A percentile compares a stretch with the other conserved stretches of the same genome.
These are phyloP conservation scores for Hypena proboscidalis DNA, from an alignment of 2,888 invertebrate species.

Conservation along the genomic window DNA sequence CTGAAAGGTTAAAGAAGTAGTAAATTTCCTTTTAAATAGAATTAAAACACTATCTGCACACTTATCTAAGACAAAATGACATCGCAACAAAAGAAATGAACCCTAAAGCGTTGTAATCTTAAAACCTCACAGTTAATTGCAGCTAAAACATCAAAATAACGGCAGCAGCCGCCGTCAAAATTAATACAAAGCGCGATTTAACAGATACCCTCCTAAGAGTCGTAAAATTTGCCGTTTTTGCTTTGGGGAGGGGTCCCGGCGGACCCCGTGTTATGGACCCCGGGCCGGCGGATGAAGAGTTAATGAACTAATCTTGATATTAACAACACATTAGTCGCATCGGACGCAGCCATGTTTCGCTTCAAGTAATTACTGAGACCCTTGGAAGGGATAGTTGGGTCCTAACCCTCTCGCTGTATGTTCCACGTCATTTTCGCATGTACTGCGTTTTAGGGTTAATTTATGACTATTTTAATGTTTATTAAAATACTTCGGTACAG, in stretches of 20 bases:
- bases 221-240: conserved; percentile 70
- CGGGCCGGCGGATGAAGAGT: conserved; percentile 74
- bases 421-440: conserved; percentile 46
- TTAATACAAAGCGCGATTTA: conserved; percentile 74
- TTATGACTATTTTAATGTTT: conserved; percentile 55
- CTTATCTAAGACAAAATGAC: conserved; percentile 39
- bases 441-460: conserved; percentile 52
- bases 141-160: conserved; percentile 62
- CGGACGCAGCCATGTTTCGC: conserved; percentile 68
- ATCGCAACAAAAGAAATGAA: conserved; percentile 19
- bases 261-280: conserved; percentile 47
- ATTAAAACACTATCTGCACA: conserved; percentile 13
- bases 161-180: conserved; percentile 72
- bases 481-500: conserved; percentile 46
- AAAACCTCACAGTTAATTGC: conserved; percentile 49
- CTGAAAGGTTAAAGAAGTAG: background rate
- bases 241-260: conserved; percentile 47
- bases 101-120: conserved; percentile 33
- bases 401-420: conserved; percentile 42
- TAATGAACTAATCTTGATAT: conserved; percentile 85
- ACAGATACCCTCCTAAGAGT: conserved; percentile 66
- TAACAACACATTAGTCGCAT: conserved; percentile 83
- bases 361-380: conserved; percentile 63
- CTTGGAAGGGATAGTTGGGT: conserved; percentile 55
- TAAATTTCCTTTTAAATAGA: background rate